A percentile compares a stretch with the other conserved stretches of the same genome.
phyloP scores from a whole-genome alignment of 2,797 vertebrate species.

The Streptopelia turtur region DNA sequence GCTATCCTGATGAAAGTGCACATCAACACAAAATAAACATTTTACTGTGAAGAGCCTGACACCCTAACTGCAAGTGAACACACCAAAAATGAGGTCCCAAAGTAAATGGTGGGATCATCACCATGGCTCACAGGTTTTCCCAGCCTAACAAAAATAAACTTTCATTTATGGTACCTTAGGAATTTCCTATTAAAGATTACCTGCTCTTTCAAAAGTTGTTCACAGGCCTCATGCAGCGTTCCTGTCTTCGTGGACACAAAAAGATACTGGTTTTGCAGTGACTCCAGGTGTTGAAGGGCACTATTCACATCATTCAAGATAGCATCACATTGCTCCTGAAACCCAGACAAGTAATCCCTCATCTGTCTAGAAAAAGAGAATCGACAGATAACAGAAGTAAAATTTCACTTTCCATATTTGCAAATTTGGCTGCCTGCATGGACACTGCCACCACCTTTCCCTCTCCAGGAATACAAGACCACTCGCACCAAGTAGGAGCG shows the following conservation, averaged over 20 bases:
- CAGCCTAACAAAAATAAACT: neutral
- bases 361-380: conserved; percentile 86
- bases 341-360: conserved; percentile 90
- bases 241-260: conserved; percentile 98
- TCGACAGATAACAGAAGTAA: conserved; percentile 68
- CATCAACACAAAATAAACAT: neutral
- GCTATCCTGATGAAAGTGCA: neutral
- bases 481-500: neutral
- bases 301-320: conserved; percentile 91
- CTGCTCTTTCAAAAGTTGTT: conserved; percentile 96
- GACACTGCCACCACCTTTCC: neutral
- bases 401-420: conserved; percentile 31
- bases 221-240: conserved; percentile 94
- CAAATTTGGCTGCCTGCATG: conserved; percentile 27
- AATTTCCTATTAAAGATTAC: conserved; percentile 71
- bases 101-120: neutral
- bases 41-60: neutral
- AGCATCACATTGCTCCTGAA: conserved; percentile 95
- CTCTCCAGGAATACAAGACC: neutral
- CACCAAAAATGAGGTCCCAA: neutral
- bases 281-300: conserved; percentile 92
- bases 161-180: neutral
- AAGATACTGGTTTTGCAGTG: conserved; percentile 94
- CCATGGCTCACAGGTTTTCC: neutral
- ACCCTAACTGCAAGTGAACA: neutral